Conservation (phyloP, 2,797 vertebrate species). For the Pipistrellus pygmaeus region DNA sequence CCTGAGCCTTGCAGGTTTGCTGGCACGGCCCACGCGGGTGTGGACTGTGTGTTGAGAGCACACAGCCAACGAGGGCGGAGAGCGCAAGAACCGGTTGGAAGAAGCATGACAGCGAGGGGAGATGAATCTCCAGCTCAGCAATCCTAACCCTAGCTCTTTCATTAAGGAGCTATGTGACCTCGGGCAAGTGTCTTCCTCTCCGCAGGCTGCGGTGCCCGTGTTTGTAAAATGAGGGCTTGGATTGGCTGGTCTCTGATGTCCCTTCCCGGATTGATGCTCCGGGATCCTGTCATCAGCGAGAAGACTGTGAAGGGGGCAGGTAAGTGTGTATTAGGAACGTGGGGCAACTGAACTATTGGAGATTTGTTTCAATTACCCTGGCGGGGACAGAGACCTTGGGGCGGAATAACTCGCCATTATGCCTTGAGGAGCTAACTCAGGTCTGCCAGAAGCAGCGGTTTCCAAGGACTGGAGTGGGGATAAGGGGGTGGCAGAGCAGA, state of each 20-base stretch:
- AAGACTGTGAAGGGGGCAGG: constrained; percentile 56
- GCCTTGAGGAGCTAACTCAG: neutral
- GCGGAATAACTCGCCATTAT: neutral
- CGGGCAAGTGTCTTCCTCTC: constrained; percentile 27
- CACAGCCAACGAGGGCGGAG: constrained; percentile 62
- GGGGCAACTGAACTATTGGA: neutral
- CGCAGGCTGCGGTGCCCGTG: neutral
- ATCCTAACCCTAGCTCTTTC: constrained; percentile 43
- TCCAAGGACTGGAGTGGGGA: neutral
- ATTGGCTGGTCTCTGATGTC: constrained; percentile 31
- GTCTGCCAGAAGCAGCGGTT: neutral
- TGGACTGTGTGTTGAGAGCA: constrained; percentile 38
- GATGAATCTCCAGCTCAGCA: constrained; percentile 56
- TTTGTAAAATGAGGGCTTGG: constrained; percentile 70
- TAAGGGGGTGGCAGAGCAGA: neutral
- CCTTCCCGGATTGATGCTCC: constrained; percentile 44
- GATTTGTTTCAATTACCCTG: neutral
- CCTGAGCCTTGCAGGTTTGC: constrained; percentile 45
- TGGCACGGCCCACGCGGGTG: constrained; percentile 61
- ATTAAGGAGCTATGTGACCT: constrained; percentile 57
- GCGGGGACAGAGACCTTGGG: neutral
- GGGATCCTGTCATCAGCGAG: neutral
- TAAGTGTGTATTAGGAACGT: constrained; percentile 51
- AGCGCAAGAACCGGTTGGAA: constrained; percentile 71
- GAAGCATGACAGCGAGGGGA: constrained; percentile 36